A percentile compares a stretch with the other conserved stretches of the same genome.
Conservation (phyloP, 2,113 vertebrate genomes). For the Rynchops niger region DNA sequence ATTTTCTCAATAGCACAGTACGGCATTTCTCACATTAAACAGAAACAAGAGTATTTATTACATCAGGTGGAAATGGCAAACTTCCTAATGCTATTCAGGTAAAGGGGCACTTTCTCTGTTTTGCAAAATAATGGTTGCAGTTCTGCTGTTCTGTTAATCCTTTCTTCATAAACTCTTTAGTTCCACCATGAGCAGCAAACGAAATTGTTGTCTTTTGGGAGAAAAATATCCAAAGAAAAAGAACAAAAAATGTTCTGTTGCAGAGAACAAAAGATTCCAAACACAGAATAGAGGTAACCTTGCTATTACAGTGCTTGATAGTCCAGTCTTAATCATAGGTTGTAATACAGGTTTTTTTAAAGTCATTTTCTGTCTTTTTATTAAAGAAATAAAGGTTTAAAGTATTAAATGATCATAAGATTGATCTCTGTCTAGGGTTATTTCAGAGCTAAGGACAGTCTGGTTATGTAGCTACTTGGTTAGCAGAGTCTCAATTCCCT, state of each 20-base stretch:
- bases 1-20: slow-evolving; percentile 19
- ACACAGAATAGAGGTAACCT: background rate
- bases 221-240: background rate
- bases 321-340: background rate
- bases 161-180: background rate
- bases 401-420: background rate
- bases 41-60: background rate
- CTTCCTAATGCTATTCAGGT: background rate
- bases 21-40: background rate
- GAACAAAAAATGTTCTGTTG: background rate
- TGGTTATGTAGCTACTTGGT: background rate
- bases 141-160: background rate
- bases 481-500: background rate
- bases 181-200: background rate
- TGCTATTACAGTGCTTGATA: background rate
- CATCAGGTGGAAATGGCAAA: background rate
- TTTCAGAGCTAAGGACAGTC: background rate
- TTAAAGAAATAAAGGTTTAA: background rate
- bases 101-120: background rate
- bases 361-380: background rate
- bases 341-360: background rate
- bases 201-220: background rate
- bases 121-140: background rate
- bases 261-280: background rate
- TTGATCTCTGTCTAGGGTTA: background rate